Percentiles rank a stretch among this genome's conserved stretches.
phyloP scores from a whole-genome alignment of 2,113 vertebrate genomes.

The Clarias gariepinus region DNA sequence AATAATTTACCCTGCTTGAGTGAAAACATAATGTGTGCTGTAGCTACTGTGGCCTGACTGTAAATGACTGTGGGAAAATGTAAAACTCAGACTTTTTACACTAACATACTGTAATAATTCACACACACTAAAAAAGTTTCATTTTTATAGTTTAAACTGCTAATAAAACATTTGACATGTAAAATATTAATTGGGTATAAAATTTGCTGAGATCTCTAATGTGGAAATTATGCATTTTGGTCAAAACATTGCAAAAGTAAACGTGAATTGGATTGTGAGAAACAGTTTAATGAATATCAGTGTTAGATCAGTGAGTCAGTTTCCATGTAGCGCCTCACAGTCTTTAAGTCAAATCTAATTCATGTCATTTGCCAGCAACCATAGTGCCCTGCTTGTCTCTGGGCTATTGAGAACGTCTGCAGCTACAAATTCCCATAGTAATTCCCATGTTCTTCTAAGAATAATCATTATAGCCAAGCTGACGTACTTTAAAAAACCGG shows the following conservation, averaged over 20 bases:
- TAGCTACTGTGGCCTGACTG: slow-evolving; percentile 7
- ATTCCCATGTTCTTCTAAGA: slow-evolving; percentile 44
- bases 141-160: slow-evolving; percentile 21
- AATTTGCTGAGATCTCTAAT: slow-evolving; percentile 59
- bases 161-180: slow-evolving; percentile 46
- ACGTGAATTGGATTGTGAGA: slow-evolving; percentile 54
- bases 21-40: neutral
- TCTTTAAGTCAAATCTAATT: slow-evolving; percentile 58
- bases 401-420: slow-evolving; percentile 52
- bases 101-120: neutral
- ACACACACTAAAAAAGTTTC: neutral
- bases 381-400: slow-evolving; percentile 26
- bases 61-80: slow-evolving; percentile 14
- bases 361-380: slow-evolving; percentile 55
- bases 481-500: slow-evolving; percentile 46
- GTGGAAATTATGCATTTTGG: slow-evolving; percentile 51
- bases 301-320: slow-evolving; percentile 49
- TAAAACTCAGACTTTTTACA: slow-evolving; percentile 5
- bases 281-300: slow-evolving; percentile 42
- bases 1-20: neutral
- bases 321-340: slow-evolving; percentile 53
- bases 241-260: slow-evolving; percentile 48
- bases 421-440: slow-evolving; percentile 45
- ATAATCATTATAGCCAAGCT: slow-evolving; percentile 41
- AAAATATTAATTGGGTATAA: slow-evolving; percentile 70